Base-by-base conservation (phyloP, 2,113 vertebrate genomes). In the Neotoma lepida region DNA sequence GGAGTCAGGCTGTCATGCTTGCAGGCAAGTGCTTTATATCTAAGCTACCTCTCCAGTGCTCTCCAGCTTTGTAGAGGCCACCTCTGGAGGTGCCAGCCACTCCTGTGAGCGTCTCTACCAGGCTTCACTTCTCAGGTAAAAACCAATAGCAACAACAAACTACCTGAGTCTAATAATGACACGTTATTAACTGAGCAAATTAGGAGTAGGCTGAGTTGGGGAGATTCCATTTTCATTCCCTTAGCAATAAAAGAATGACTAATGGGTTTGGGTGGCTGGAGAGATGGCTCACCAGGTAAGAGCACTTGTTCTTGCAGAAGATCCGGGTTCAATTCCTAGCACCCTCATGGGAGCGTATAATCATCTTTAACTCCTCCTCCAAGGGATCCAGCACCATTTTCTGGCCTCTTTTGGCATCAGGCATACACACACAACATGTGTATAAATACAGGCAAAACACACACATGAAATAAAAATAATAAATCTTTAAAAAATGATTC, bases 201-300 rank as follows among this genome's bases (percentile, higher is more conserved):
- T 86, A 86, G 73, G n/a, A 33, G 54, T 78, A 9, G 39, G 61
- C n/a, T 82, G 39, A 51, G 61, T 51, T 71, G 39, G 61, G 46
- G 28, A 94, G 39, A 81, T 76, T 44, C 39, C 44, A 2, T 89
- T 64, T 86, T 58, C 28, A 76, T 68, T 73, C 89, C 58, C 61
- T 95, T 94, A 87, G 78, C 46, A 86, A 61, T 91, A 12, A 71
- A 73, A 73, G 61, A 70, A 70, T 39, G 46, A 46, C 51, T 85
- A 2, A 3, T 44, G 28, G 15, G 13, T 46, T 18, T 2, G 14
- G 44, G 26, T 46, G 41, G 6, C 73, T 8, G 2, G 13, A 33
- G 64, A 86, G 39, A 35, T 17, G 9, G 13, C 44, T 49, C 46
- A 33, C 18, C 18, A 35, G 64, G 9, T 6, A 68, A 68, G 44